A percentile compares a stretch with the other conserved stretches of the same genome.
Conservation (phyloP, 2,113 vertebrate genomes). For the Sisor rabdophorus region DNA sequence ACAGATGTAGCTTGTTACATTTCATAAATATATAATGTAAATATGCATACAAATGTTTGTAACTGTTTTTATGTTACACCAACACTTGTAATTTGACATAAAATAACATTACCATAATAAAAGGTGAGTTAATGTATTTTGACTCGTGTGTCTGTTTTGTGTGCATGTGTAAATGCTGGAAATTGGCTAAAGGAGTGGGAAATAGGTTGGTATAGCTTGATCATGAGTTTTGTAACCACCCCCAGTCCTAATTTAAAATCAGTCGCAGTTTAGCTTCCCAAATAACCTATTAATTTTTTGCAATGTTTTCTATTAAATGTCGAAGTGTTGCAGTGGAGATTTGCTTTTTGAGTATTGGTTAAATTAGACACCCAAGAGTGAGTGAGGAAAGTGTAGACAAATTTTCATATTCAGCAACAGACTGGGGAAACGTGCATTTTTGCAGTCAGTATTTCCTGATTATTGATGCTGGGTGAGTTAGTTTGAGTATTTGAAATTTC, state of each 20-base stretch:
- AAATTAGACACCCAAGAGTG: too few relatives aligned
- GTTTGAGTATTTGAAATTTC: neutral
- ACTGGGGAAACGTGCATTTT: neutral
- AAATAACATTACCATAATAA: slow-evolving; percentile 89
- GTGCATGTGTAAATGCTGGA: neutral
- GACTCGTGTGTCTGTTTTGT: slow-evolving; percentile 7
- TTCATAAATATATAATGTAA: slow-evolving; percentile 91
- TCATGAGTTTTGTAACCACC: too few relatives aligned
- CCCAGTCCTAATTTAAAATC: too few relatives aligned
- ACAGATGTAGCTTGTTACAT: slow-evolving; percentile 84
- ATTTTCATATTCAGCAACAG: neutral
- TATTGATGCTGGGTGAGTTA: neutral
- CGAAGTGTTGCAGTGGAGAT: too few relatives aligned
- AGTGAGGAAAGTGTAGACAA: too few relatives aligned
- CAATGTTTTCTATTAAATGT: too few relatives aligned
- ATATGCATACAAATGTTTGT: slow-evolving; percentile 92
- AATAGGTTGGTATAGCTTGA: too few relatives aligned
- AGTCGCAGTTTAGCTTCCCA: too few relatives aligned
- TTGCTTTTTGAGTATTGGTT: too few relatives aligned
- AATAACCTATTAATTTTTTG: too few relatives aligned
- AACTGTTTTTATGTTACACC: slow-evolving; percentile 89
- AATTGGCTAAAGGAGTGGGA: neutral
- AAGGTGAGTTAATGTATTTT: slow-evolving; percentile 74
- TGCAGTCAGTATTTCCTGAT: neutral
- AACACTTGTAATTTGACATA: slow-evolving; percentile 88